Evolutionary conservation across 2,113 vertebrate genomes (phyloP).

Genomic region (Corythoichthys haematopterus): DNA sequence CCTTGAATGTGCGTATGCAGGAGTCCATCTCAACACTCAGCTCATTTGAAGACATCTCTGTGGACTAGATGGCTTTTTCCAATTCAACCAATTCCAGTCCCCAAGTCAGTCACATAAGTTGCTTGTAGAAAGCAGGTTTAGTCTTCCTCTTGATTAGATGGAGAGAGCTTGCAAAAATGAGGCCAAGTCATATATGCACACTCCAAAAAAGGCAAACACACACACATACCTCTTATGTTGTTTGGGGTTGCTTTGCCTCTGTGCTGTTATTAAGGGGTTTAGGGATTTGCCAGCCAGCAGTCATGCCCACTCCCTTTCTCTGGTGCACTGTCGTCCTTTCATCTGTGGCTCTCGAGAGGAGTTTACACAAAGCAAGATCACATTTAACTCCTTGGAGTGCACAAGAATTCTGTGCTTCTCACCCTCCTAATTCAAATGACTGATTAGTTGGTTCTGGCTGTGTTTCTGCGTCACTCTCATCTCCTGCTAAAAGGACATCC

Average conservation of each 20-base stretch:
- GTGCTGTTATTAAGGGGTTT: slow-evolving; percentile 30
- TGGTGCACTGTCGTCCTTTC: slow-evolving; percentile 33
- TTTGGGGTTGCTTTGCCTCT: slow-evolving; percentile 20
- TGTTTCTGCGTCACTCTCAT: slow-evolving; percentile 17
- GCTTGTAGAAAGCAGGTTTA: slow-evolving; percentile 25
- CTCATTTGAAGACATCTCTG: slow-evolving; percentile 85
- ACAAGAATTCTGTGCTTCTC: slow-evolving; percentile 41
- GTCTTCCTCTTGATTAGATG: slow-evolving; percentile 13
- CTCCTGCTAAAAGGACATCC: slow-evolving; percentile 33
- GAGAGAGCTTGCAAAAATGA: slow-evolving; percentile 16
- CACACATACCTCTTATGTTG: slow-evolving; percentile 34
- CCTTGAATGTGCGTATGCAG: slow-evolving; percentile 94
- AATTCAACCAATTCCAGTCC: slow-evolving; percentile 18
- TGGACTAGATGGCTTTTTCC: slow-evolving; percentile 13
- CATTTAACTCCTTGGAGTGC: slow-evolving; percentile 42
- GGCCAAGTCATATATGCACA: slow-evolving; percentile 14
- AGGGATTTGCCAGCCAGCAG: slow-evolving; percentile 45
- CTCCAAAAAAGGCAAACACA: slow-evolving; percentile 21
- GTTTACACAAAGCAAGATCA: slow-evolving; percentile 46
- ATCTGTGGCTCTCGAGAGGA: slow-evolving; percentile 38
- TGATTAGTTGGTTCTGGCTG: slow-evolving; percentile 17
- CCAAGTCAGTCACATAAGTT: slow-evolving; percentile 20
- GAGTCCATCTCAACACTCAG: slow-evolving; percentile 81
- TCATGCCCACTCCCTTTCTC: slow-evolving; percentile 26
- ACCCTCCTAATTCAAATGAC: slow-evolving; percentile 20